Evolutionary conservation across 2,113 vertebrate genomes (phyloP), one percentile per base, ranked within the genome.

Genomic region (Martes martes): DNA sequence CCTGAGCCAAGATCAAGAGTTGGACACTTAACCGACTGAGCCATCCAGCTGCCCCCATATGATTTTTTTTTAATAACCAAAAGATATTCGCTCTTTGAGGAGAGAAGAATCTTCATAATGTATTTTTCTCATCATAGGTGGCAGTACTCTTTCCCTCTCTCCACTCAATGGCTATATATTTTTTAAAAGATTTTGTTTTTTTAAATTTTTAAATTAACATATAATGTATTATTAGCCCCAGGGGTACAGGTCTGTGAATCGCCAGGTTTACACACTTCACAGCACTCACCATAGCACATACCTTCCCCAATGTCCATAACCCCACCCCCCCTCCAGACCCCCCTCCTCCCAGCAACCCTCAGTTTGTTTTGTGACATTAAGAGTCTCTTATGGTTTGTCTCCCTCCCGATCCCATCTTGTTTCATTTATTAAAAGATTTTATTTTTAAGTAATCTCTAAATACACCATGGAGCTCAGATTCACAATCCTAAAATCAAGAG

Each of bases 271-370:
- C 52, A 55, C 52, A 18, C 52, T 55, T 18, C 52, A 55, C 52
- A 55, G 52, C 52, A 55, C 52, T 55, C 52, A 55, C 16, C 52
- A 55, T 55, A 55, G 16, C 52, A 55, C 15, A 52, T 52, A 18
- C 52, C 52, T 0, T 55, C 52, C 52, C 52, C 16, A 55, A 55
- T 55, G 16, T 55, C 52, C 52, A 55, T 55, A 16, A 55, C 16
- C 1, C 52, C 0, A 6, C 16, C 16, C 5, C 52, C 15, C 1
- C 50, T 52, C 50, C 50, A 15, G 0, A 18, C 1, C 52, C 4
- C 52, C 16, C 52, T 18, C 52, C 52, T 1, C 52, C 52, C 52
- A 1, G 52, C 52, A 55, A 18, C 52, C 52, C 52, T 55, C 52
- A 55, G 52, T 55, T 55, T 55, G 16, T 55, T 55, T 55, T 0